Conservation (phyloP, 2,113 vertebrate genomes). For the Colistium nudipinnis region DNA sequence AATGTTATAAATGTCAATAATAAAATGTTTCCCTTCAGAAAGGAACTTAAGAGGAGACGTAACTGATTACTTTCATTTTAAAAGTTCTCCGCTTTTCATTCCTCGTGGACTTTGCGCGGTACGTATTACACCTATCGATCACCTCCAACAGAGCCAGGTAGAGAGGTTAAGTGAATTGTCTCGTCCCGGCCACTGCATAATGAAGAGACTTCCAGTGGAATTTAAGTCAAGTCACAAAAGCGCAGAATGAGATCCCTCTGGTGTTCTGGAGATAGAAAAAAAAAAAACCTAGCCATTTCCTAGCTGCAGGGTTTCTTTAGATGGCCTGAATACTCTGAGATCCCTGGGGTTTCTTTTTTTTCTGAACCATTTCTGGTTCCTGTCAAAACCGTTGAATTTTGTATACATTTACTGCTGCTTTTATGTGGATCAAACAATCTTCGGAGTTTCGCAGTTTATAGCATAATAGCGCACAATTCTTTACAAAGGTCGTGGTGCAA, state of each 20-base stretch:
- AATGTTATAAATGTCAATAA: not conserved
- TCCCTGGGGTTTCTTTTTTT: too few species aligned
- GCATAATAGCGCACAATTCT: too few species aligned
- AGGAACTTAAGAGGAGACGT: conserved; percentile 14
- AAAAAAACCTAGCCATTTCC: conserved; percentile 6
- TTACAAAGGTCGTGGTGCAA: too few species aligned
- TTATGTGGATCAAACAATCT: too few species aligned
- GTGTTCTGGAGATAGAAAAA: conserved; percentile 3
- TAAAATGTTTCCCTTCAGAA: not conserved
- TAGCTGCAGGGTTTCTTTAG: not conserved
- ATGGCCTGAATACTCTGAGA: conserved; percentile 38
- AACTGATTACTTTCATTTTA: conserved; percentile 65
- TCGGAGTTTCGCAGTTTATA: too few species aligned
- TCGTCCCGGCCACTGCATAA: conserved; percentile 6
- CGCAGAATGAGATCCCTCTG: not conserved
- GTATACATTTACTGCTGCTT: too few species aligned
- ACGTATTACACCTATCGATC: conserved; percentile 72
- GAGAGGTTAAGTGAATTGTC: conserved; percentile 56
- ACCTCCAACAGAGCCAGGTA: conserved; percentile 29
- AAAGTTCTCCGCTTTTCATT: conserved; percentile 41
- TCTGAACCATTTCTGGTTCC: too few species aligned
- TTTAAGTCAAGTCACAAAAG: conserved; percentile 21
- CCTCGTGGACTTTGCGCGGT: conserved; percentile 43
- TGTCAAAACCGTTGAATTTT: too few species aligned
- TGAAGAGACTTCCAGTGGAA: conserved; percentile 27